A percentile compares a stretch with the other conserved stretches of the same genome.
Evolutionary conservation across 2,797 vertebrate species (phyloP).

Genomic region (Pogonophryne albipinna): DNA sequence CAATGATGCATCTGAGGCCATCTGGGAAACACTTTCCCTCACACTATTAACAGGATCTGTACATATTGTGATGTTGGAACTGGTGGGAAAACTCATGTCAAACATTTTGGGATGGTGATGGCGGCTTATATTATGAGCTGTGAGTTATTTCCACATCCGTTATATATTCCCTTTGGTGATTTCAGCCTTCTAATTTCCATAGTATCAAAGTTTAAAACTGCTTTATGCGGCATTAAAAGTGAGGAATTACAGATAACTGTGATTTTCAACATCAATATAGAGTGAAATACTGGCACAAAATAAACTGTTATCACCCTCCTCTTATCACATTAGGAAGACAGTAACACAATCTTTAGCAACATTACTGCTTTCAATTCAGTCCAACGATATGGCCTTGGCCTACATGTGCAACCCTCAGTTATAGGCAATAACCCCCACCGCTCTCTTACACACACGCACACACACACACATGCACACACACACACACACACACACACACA

Average conservation of each 20-base stretch:
- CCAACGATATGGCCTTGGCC: constrained; percentile 46
- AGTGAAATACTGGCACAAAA: constrained; percentile 12
- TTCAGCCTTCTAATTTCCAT: background rate
- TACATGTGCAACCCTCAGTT: constrained; percentile 35
- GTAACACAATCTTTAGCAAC: constrained; percentile 12
- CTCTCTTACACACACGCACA: background rate
- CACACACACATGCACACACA: constrained; percentile 9
- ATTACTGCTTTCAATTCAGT: constrained; percentile 17
- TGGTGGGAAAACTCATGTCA: constrained; percentile 30
- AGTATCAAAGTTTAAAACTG: constrained; percentile 19
- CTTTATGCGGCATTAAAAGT: background rate
- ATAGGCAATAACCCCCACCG: constrained; percentile 30
- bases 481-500: constrained; percentile 23
- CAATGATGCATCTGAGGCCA: constrained; percentile 41
- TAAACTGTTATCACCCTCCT: constrained; percentile 16
- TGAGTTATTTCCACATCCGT: background rate
- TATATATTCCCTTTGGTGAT: background rate
- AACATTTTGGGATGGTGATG: constrained; percentile 27
- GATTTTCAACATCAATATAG: constrained; percentile 8
- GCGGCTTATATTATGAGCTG: background rate
- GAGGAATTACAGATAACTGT: constrained; percentile 6
- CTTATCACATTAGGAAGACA: constrained; percentile 23
- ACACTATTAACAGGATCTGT: constrained; percentile 42
- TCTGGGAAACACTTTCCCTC: constrained; percentile 44
- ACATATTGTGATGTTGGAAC: constrained; percentile 55